These are phyloP conservation scores for Drosophila lini DNA, from an alignment of 1,140 invertebrate genomes.

Conservation along the genomic window DNA sequence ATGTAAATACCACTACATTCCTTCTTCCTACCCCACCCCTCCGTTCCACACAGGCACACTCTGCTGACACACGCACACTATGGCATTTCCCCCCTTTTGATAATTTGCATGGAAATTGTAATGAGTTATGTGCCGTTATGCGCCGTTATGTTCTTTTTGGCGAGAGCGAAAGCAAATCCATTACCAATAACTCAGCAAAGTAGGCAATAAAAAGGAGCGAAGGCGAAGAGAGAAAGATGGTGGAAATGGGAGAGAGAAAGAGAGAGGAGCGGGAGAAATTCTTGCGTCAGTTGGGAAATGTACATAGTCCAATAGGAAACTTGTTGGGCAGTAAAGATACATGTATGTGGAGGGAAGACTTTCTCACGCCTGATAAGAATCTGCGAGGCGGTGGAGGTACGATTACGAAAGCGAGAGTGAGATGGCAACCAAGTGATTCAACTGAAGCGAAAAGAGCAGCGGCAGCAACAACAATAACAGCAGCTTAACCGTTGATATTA, in stretches of 20 bases:
- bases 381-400: constrained; percentile 7
- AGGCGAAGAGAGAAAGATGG: not conserved
- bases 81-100: constrained; percentile 18
- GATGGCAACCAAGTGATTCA: constrained; percentile 57
- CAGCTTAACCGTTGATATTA: constrained; percentile 30
- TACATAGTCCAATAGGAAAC: constrained; percentile 70
- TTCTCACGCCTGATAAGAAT: constrained; percentile 39
- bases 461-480: constrained; percentile 6
- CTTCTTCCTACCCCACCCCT: not conserved
- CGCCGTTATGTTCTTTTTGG: constrained; percentile 46
- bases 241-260: not conserved
- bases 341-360: constrained; percentile 13
- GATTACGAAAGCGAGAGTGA: constrained; percentile 14
- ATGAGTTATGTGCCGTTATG: constrained; percentile 75
- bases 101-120: constrained; percentile 78
- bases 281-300: constrained; percentile 40
- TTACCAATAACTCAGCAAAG: constrained; percentile 77
- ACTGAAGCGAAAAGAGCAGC: constrained; percentile 42
- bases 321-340: constrained; percentile 62
- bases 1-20: constrained; percentile 62
- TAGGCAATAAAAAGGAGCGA: constrained; percentile 73
- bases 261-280: constrained; percentile 15
- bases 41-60: not conserved
- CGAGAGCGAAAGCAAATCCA: constrained; percentile 44
- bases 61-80: constrained; percentile 12